Conservation (phyloP, 2,797 vertebrate genomes). For the Melanotaenia maccullochi region DNA sequence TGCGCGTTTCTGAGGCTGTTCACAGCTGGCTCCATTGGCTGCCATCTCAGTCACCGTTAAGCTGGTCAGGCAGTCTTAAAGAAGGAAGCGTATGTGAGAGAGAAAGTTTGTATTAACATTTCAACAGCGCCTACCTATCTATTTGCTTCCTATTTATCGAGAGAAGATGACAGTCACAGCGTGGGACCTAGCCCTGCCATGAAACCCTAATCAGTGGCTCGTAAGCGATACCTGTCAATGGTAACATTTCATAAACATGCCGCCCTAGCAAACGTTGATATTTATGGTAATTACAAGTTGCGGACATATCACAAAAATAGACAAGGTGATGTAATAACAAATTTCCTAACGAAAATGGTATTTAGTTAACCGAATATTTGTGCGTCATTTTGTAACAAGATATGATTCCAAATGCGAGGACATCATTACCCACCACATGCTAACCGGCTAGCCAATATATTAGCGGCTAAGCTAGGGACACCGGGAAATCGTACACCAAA, state of each 20-base stretch:
- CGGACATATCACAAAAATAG: not conserved
- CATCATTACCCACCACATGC: constrained; percentile 59
- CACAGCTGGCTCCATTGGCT: constrained; percentile 94
- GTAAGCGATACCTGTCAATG: constrained; percentile 9
- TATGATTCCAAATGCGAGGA: constrained; percentile 36
- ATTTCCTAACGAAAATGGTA: not conserved
- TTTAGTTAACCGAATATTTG: not conserved
- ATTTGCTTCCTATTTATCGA: not conserved
- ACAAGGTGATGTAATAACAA: fast-evolving
- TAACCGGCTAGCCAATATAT: constrained; percentile 77
- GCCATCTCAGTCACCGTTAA: constrained; percentile 90
- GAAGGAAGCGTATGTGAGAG: constrained; percentile 3
- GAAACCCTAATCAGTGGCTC: constrained; percentile 16
- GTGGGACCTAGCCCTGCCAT: not conserved
- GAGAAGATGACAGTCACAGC: not conserved
- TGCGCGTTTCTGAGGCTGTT: constrained; percentile 87
- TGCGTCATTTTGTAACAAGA: constrained; percentile 34
- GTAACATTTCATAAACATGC: constrained; percentile 22
- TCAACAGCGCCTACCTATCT: not conserved
- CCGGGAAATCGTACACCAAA: constrained; percentile 13
- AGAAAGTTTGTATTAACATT: not conserved
- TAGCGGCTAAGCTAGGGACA: constrained; percentile 50
- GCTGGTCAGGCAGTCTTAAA: constrained; percentile 71
- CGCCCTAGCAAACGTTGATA: constrained; percentile 20
- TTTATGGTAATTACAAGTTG: not conserved